A percentile compares a stretch with the other conserved stretches of the same genome.
Evolutionary conservation across 2,797 vertebrate genomes (phyloP).

Genomic region (Dipus sagitta): DNA sequence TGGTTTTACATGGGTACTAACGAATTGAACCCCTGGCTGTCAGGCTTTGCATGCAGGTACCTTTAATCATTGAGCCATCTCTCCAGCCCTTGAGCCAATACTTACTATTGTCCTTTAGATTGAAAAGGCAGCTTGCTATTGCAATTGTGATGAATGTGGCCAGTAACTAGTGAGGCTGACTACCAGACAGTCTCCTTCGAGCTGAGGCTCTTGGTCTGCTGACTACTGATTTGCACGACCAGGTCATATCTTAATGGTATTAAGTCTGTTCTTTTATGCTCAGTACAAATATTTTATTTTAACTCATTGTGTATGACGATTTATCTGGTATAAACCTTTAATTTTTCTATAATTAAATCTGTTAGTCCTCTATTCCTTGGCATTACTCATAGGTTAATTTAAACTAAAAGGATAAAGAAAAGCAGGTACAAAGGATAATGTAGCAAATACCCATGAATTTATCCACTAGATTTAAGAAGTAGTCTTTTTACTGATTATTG

Average conservation of each 20-base stretch:
- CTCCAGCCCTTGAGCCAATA: background rate
- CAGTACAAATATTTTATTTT: constrained; percentile 44
- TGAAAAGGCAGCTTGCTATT: constrained; percentile 27
- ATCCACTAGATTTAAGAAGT: background rate
- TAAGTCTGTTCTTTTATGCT: constrained; percentile 14
- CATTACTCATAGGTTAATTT: constrained; percentile 39
- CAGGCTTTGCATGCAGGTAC: too few relatives aligned
- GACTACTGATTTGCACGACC: background rate
- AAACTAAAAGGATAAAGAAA: background rate
- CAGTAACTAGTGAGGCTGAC: background rate
- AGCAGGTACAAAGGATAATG: background rate
- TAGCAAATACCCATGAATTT: background rate
- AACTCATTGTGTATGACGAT: background rate
- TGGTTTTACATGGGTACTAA: too few relatives aligned
- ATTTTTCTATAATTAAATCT: constrained; percentile 28
- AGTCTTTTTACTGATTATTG: constrained; percentile 25
- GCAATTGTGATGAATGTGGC: background rate
- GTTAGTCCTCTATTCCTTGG: background rate
- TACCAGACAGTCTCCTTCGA: background rate
- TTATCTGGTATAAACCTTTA: constrained; percentile 20
- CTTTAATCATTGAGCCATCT: too few relatives aligned
- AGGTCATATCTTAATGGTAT: constrained; percentile 18
- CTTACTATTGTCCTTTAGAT: background rate
- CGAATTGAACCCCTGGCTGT: too few relatives aligned
- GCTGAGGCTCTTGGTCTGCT: background rate